Conservation (phyloP, 2,888 invertebrate genomes). For the Antheraea yamamai region DNA sequence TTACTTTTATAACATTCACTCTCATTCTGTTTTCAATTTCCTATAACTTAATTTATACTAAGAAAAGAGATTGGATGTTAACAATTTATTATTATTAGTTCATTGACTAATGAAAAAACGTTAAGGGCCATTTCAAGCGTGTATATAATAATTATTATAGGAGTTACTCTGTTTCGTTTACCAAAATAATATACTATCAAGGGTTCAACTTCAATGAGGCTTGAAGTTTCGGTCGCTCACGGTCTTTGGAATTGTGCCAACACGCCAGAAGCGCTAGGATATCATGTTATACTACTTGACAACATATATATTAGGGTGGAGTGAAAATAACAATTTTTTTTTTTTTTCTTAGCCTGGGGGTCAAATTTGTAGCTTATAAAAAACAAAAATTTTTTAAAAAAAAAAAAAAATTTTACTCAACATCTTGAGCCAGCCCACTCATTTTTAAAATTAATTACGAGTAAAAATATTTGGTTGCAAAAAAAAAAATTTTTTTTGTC, state of each 20-base stretch:
- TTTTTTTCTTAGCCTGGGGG: too few relatives aligned
- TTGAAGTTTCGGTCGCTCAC: background rate
- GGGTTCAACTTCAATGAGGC: conserved; percentile 1
- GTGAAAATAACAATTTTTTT: too few relatives aligned
- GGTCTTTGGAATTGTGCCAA: conserved; percentile 4
- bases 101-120: background rate
- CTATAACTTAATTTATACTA: background rate
- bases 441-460: too few relatives aligned
- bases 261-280: background rate
- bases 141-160: background rate
- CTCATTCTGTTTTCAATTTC: too few relatives aligned
- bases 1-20: too few relatives aligned
- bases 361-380: too few relatives aligned
- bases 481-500: too few relatives aligned
- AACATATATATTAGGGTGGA: too few relatives aligned
- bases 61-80: background rate
- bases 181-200: background rate
- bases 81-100: background rate
- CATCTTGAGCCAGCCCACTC: too few relatives aligned
- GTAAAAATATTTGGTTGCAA: too few relatives aligned
- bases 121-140: background rate
- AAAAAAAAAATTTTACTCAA: too few relatives aligned
- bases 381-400: too few relatives aligned
- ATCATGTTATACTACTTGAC: background rate
- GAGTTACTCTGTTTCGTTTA: background rate